Percentiles rank a stretch among this genome's conserved stretches.
These are phyloP conservation scores for Aphelenchoides bicaudatus DNA, from an alignment of 2,888 invertebrate genomes.

Conservation along the genomic window DNA sequence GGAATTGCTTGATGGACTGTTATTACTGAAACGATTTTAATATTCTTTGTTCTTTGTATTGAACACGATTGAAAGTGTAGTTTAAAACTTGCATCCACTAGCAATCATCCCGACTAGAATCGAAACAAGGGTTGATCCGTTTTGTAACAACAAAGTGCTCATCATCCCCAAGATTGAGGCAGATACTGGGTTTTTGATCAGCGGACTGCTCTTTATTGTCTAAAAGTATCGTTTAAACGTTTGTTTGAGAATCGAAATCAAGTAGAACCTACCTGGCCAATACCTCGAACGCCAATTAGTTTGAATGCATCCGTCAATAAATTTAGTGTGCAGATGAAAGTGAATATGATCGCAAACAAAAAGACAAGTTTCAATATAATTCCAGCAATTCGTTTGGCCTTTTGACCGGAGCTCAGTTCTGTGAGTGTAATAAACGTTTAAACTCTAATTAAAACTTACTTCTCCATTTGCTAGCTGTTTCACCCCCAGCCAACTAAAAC, in stretches of 20 bases:
- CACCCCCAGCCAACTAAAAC: constrained; percentile 18
- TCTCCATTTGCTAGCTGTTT: constrained; percentile 18
- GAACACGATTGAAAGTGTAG: neutral
- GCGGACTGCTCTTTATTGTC: constrained; percentile 46
- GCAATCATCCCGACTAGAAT: constrained; percentile 63
- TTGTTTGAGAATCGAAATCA: neutral
- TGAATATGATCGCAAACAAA: constrained; percentile 37
- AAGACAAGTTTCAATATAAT: constrained; percentile 1
- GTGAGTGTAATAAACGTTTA: neutral
- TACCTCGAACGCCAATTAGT: constrained; percentile 47
- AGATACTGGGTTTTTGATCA: constrained; percentile 53
- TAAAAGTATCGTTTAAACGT: constrained; percentile 26
- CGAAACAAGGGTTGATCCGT: constrained; percentile 44
- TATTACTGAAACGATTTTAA: constrained; percentile 50
- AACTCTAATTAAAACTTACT: constrained; percentile 9
- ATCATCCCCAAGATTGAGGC: constrained; percentile 56
- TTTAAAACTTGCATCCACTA: constrained; percentile 60
- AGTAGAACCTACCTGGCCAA: too few species aligned
- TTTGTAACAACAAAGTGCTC: constrained; percentile 50
- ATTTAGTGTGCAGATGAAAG: constrained; percentile 49
- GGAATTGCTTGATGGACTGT: constrained; percentile 64
- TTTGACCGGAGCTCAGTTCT: constrained; percentile 12
- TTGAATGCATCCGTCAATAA: constrained; percentile 50
- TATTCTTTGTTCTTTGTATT: neutral
- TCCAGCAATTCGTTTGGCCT: neutral